A percentile compares a stretch with the other conserved stretches of the same genome.
These are phyloP conservation scores for Drosophila azteca DNA, from an alignment of 1,140 invertebrate genomes.

Conservation along the genomic window DNA sequence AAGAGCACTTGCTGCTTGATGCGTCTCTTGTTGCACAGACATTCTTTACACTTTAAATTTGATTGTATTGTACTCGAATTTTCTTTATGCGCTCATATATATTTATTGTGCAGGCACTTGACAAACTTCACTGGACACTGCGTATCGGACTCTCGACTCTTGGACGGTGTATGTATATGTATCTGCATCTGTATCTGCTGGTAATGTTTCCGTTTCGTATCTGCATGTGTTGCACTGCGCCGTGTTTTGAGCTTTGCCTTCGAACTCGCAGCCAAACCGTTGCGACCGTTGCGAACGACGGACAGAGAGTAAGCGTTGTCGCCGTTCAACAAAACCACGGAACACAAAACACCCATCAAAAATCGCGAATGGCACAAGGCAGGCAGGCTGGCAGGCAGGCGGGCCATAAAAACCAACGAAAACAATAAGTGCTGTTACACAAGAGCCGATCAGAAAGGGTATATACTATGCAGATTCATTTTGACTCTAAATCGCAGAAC, in stretches of 20 bases:
- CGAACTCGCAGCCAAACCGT: slow-evolving; percentile 23
- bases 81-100: too few species aligned
- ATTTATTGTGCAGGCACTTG: slow-evolving; percentile 9
- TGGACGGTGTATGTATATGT: slow-evolving; percentile 20
- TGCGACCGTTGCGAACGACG: slow-evolving; percentile 30
- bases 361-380: slow-evolving; percentile 66
- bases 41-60: slow-evolving; percentile 43
- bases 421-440: slow-evolving; percentile 42
- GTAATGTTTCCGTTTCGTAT: slow-evolving; percentile 40
- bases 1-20: too few species aligned
- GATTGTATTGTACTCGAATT: slow-evolving; percentile 5
- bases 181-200: slow-evolving; percentile 10
- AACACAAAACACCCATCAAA: slow-evolving; percentile 55
- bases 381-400: too few species aligned
- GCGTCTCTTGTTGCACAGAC: slow-evolving; percentile 27
- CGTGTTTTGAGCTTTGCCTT: slow-evolving; percentile 53
- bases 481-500: too few species aligned
- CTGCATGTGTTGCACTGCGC: slow-evolving; percentile 43
- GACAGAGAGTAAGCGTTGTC: slow-evolving; percentile 51
- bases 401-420: slow-evolving; percentile 56
- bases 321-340: slow-evolving; percentile 28
- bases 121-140: slow-evolving; percentile 23
- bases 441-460: slow-evolving; percentile 30
- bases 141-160: slow-evolving; percentile 25
- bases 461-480: not conserved